Percentiles rank a stretch among this genome's conserved stretches.
phyloP scores from a whole-genome alignment of 2,888 invertebrate genomes.

The Hypena proboscidalis region DNA sequence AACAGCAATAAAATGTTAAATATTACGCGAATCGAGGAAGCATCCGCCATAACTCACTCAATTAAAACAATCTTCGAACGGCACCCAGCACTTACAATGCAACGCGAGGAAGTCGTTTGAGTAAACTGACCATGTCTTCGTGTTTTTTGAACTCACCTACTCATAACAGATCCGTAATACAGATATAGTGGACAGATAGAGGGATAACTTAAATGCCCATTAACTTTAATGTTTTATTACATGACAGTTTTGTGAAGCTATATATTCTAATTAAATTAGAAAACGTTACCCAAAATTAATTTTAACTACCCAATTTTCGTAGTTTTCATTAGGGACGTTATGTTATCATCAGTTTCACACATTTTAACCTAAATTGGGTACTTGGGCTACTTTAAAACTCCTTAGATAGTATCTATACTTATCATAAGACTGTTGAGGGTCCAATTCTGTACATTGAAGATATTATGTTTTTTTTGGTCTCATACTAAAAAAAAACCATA shows the following conservation, averaged over 20 bases:
- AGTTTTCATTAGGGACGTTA: constrained; percentile 14
- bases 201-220: constrained; percentile 43
- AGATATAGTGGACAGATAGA: constrained; percentile 26
- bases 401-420: too few relatives aligned
- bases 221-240: constrained; percentile 41
- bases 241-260: constrained; percentile 14
- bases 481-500: too few relatives aligned
- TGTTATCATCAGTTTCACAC: constrained; percentile 1
- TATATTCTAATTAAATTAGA: constrained; percentile 30
- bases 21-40: constrained; percentile 59
- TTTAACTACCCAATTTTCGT: constrained; percentile 27
- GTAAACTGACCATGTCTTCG: constrained; percentile 56
- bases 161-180: constrained; percentile 27
- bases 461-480: too few relatives aligned
- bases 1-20: constrained; percentile 52
- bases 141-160: constrained; percentile 14
- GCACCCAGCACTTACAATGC: constrained; percentile 39
- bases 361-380: not conserved
- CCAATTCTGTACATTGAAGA: too few relatives aligned
- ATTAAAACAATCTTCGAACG: constrained; percentile 55
- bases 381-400: too few relatives aligned
- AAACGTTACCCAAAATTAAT: constrained; percentile 16
- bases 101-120: constrained; percentile 54
- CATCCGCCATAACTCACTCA: constrained; percentile 54
- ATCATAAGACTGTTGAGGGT: too few relatives aligned